Percentiles rank a stretch among this genome's conserved stretches.
These are phyloP conservation scores for Lethocerus indicus DNA, from an alignment of 1,140 invertebrate species.

Conservation along the genomic window DNA sequence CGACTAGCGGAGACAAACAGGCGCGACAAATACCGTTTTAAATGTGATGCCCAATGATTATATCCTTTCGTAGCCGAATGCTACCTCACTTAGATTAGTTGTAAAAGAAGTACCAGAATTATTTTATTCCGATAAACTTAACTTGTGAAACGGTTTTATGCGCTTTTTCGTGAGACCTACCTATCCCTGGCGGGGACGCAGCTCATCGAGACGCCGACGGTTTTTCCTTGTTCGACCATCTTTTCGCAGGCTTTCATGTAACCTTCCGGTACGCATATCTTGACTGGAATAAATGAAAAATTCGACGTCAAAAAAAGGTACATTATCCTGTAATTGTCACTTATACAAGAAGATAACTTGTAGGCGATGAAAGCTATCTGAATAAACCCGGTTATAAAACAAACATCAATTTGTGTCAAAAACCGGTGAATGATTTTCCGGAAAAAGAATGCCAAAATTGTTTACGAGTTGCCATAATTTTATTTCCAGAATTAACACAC, in stretches of 20 bases:
- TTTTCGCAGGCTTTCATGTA: constrained; percentile 39
- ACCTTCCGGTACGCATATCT: constrained; percentile 48
- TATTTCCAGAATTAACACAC: no score
- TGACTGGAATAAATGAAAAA: constrained; percentile 30
- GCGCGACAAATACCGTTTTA: not conserved
- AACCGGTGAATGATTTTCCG: no score
- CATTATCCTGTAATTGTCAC: no score
- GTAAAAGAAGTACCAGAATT: not conserved
- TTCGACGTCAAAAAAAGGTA: not conserved
- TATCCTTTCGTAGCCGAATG: not conserved
- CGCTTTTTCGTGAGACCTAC: constrained; percentile 22
- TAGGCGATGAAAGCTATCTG: no score
- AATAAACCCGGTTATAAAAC: no score
- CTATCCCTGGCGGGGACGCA: constrained; percentile 50
- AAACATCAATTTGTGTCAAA: no score
- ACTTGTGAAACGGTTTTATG: not conserved
- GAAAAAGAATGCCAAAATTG: no score
- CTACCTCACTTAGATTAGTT: not conserved
- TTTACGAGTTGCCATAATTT: no score
- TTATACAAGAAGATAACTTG: no score
- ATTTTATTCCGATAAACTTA: not conserved
- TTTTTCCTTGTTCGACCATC: constrained; percentile 41
- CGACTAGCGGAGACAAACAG: not conserved
- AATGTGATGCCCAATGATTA: not conserved
- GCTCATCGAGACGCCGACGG: constrained; percentile 37